Evolutionary conservation across 1,140 invertebrate species (phyloP).

Genomic region (Oryzaephilus surinamensis): DNA sequence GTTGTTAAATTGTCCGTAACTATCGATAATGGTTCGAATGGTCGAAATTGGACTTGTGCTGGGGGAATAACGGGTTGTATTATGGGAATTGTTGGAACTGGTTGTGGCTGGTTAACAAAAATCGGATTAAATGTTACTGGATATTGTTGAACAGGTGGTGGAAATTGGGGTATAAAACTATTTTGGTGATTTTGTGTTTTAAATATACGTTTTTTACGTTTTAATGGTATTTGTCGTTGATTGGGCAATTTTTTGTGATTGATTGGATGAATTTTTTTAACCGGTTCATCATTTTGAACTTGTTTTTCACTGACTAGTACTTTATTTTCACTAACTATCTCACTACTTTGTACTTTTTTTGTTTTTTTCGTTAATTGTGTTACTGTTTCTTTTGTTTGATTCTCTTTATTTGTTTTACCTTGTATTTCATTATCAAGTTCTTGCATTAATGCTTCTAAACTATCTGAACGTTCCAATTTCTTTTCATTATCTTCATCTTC

Average conservation of each 20-base stretch:
- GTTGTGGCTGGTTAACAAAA: background rate
- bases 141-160: background rate
- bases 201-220: too few species aligned
- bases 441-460: conserved; percentile 34
- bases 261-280: too few species aligned
- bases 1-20: conserved; percentile 27
- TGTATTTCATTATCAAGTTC: conserved; percentile 35
- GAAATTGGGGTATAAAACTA: background rate
- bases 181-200: too few species aligned
- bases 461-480: conserved; percentile 24
- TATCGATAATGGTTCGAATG: conserved; percentile 27
- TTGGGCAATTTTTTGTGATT: too few species aligned
- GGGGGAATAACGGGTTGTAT: conserved; percentile 7
- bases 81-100: background rate
- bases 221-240: too few species aligned
- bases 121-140: background rate
- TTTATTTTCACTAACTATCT: conserved; percentile 17
- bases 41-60: conserved; percentile 15
- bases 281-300: too few species aligned
- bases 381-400: too few species aligned
- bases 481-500: conserved; percentile 9
- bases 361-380: conserved; percentile 20
- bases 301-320: conserved; percentile 10
- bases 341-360: conserved; percentile 9
- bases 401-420: conserved; percentile 15